A percentile compares a stretch with the other conserved stretches of the same genome.
These are phyloP conservation scores for Monochamus saltuarius DNA, from an alignment of 1,140 invertebrate genomes.

Conservation along the genomic window DNA sequence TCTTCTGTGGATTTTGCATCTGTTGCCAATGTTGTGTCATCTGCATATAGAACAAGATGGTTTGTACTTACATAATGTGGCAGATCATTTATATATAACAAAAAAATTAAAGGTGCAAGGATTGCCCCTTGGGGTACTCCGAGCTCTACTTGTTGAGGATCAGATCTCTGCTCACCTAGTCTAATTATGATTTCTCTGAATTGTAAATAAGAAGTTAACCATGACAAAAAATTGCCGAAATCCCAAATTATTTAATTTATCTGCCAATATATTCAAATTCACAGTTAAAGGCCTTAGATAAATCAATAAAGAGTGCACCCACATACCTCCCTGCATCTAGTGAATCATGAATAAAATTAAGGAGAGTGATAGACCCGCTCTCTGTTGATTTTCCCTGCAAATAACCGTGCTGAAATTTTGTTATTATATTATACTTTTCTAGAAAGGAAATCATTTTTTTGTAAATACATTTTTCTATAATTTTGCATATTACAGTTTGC, in stretches of 20 bases:
- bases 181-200: neutral
- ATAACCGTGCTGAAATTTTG: neutral
- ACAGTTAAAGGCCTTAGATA: neutral
- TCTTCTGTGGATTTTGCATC: neutral
- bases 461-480: neutral
- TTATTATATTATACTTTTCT: neutral
- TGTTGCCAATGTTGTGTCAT: conserved; percentile 3
- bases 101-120: too few species aligned
- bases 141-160: too few species aligned
- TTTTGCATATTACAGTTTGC: neutral
- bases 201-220: neutral
- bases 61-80: neutral
- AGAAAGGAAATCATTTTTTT: neutral
- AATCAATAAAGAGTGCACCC: neutral
- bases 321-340: neutral
- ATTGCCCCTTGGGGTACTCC: too few species aligned
- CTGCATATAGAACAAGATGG: conserved; percentile 4
- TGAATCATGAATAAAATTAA: conserved; percentile 3
- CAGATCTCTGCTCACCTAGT: neutral
- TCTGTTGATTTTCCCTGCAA: neutral
- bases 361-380: neutral
- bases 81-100: neutral
- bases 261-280: neutral
- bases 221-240: neutral
- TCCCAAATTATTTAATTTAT: neutral